Evolutionary conservation across 2,797 vertebrate genomes (phyloP), one percentile per base, ranked within the genome.

Genomic region (Ptychobarbus kaznakovi): DNA sequence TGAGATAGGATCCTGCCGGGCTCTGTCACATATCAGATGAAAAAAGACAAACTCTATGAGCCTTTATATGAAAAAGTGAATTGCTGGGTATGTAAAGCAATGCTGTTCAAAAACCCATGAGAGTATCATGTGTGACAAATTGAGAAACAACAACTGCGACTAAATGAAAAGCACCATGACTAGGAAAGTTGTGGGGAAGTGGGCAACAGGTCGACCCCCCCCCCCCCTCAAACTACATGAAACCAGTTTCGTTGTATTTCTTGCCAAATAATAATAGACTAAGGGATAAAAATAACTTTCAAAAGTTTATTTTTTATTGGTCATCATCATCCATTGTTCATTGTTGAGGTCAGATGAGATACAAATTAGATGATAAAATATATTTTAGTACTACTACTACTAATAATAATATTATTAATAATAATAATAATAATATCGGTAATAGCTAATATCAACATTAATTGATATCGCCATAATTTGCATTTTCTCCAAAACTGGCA

Each of bases 51-150:
- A 78, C 53, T 78, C 72, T 32, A 56, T 42, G 13, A 78, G n/a
- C 9, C 35, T 78, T 78, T 63, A 6, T 63, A 9, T 63, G 44
- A 0, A n/a, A 58, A 58, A 16, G 35, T 42, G 38, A 42, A 63
- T 63, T 44, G 38, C 40, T 44, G 22, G 42, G 25, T 49, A 65
- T 80, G 61, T 49, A 66, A 80, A 65, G 58, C 1, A 32, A 49
- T 66, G 32, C 16, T 9, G 25, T 65, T 80, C 18, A 32, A 11
- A 66, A 46, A 32, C 76, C 40, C 6, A 12, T 79, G 58, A 46
- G 58, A 44, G 58, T 65, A 46, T 46, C 12, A 16, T 68, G 63
- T 80, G 44, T 69, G 79, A 81, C 32, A 81, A 81, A 81, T 20
- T 53, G 20, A 81, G 12, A 69, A 49, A 80, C 3, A 1, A 69